A percentile compares a stretch with the other conserved stretches of the same genome.
Evolutionary conservation across 1,140 invertebrate species (phyloP).

Genomic region (Cheumatopsyche charites): DNA sequence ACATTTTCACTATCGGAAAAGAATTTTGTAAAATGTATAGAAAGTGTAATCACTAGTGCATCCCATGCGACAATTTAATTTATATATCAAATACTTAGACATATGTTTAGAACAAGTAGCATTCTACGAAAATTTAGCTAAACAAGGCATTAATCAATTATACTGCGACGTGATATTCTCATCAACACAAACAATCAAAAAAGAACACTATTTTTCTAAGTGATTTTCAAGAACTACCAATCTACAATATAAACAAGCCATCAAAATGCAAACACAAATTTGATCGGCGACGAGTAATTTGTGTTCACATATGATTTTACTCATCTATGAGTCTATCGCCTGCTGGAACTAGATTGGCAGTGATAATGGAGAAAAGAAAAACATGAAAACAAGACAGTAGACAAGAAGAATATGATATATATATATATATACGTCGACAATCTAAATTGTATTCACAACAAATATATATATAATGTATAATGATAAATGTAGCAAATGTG

Average conservation of each 20-base stretch:
- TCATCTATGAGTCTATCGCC: constrained; percentile 22
- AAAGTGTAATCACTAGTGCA: constrained; percentile 13
- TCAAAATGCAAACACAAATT: constrained; percentile 10
- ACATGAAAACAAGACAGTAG: neutral
- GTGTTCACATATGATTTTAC: constrained; percentile 3
- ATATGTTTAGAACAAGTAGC: neutral
- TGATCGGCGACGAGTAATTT: neutral
- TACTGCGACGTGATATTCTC: neutral
- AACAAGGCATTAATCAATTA: constrained; percentile 1
- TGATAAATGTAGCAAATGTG: constrained; percentile 25
- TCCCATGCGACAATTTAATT: constrained; percentile 17
- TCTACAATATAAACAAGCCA: constrained; percentile 23
- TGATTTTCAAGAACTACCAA: constrained; percentile 22
- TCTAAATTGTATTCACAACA: constrained; percentile 25
- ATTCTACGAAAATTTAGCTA: neutral
- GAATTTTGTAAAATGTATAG: too few species aligned
- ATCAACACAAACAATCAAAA: constrained; percentile 13
- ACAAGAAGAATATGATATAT: neutral
- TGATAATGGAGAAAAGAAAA: constrained; percentile 11
- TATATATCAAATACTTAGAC: neutral
- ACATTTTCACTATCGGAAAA: too few species aligned
- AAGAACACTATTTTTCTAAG: constrained; percentile 13
- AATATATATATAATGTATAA: too few species aligned
- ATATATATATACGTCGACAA: neutral
- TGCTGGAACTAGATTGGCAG: constrained; percentile 26